Evolutionary conservation across 2,113 vertebrate genomes (phyloP), one percentile per base, ranked within the genome.

Genomic region (Vombatus ursinus): DNA sequence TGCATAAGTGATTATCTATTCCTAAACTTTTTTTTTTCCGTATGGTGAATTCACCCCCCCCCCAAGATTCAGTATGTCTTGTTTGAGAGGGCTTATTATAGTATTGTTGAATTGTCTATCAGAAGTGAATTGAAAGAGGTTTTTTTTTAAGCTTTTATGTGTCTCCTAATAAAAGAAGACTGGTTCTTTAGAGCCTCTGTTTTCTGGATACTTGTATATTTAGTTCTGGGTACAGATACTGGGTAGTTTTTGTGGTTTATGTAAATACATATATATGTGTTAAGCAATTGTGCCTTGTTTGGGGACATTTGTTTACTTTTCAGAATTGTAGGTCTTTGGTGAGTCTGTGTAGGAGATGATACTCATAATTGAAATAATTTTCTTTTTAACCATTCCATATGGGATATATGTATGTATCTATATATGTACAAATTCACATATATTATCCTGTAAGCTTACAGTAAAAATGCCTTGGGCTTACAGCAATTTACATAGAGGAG

Each of bases 141-240:
- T 97, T 93, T 52, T 47, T 61, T 61, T 61, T 11, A n/a, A 93
- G 37, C 84, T 94, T 93, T 93, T 91, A 54, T 52, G 54, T 44
- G 28, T 57, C 93, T 3, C 94, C 9, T 89, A 61, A 91, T 93
- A 95, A 93, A 68, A 44, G 22, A 57, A 57, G 26, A 57, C 26
- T 57, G 54, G 26, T 57, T 57, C 26, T 57, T 57, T 57, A 57
- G 8, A 57, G 26, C 54, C 54, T 28, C 54, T 57, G 54, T 57
- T 57, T 57, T 10, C 9, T 57, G 54, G 26, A 57, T 57, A 57
- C 26, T 57, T 57, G 26, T 26, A 57, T 28, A 57, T 57, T 57
- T 57, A 26, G 26, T 57, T 57, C 54, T 57, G 54, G 26, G 54
- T 28, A 57, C 6, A 8, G 26, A 57, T 57, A 57, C 2, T 28